Conservation (phyloP, 1,140 invertebrate genomes). For the Solen grandis region DNA sequence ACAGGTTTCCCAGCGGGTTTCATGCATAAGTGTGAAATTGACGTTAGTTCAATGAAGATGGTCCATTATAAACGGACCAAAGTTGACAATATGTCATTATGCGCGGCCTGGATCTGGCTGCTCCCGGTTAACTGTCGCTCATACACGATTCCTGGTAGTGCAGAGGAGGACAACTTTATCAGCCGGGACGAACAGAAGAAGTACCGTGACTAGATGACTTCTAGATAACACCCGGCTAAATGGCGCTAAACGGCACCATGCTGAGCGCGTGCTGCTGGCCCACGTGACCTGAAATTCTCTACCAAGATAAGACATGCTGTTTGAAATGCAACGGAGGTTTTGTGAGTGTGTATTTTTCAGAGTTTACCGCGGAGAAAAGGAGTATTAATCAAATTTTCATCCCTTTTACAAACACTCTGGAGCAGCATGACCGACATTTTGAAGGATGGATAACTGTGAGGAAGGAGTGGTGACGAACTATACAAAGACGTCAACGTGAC, state of each 20-base stretch:
- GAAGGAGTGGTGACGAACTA: constrained; percentile 1
- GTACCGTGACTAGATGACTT: constrained; percentile 11
- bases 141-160: too few relatives aligned
- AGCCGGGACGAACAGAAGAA: background rate
- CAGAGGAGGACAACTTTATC: too few relatives aligned
- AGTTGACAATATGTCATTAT: too few relatives aligned
- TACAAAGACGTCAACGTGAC: background rate
- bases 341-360: too few relatives aligned
- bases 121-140: too few relatives aligned
- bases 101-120: too few relatives aligned
- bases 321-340: too few relatives aligned
- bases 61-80: too few relatives aligned
- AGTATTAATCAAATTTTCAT: background rate
- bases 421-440: background rate
- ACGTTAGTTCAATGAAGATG: too few relatives aligned
- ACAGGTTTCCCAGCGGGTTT: too few relatives aligned
- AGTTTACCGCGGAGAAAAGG: too few relatives aligned
- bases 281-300: background rate
- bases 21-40: too few relatives aligned
- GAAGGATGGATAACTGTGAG: background rate
- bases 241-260: background rate
- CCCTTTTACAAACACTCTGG: background rate
- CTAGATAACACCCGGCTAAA: constrained; percentile 22
- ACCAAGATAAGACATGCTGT: constrained; percentile 33
- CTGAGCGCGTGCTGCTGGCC: constrained; percentile 31